These are phyloP conservation scores for Gymnobelideus leadbeateri DNA, from an alignment of 2,113 vertebrate species.

Conservation along the genomic window DNA sequence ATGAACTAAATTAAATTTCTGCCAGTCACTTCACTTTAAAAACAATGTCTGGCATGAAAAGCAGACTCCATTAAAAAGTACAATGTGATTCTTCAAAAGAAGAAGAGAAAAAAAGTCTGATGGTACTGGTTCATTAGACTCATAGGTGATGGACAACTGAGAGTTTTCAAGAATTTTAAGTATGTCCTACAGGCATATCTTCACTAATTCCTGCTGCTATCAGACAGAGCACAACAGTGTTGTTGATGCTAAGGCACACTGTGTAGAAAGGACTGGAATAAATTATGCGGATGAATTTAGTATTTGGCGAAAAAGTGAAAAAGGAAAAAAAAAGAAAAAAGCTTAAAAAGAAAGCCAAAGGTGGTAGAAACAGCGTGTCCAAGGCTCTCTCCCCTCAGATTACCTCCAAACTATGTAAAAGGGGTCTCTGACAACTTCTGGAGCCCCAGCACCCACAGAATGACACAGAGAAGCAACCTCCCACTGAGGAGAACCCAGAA, in stretches of 20 bases:
- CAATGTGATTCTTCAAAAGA: no score
- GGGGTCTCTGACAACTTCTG: no score
- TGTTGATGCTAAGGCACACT: not conserved
- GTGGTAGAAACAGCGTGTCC: no score
- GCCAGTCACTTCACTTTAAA: not conserved
- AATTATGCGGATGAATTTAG: not conserved
- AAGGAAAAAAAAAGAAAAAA: no score
- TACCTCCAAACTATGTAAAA: no score
- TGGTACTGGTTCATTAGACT: not conserved
- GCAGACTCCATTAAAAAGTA: not conserved
- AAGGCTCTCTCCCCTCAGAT: no score
- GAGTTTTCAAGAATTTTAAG: not conserved
- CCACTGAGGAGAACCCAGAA: no score
- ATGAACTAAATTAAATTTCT: not conserved
- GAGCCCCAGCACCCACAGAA: no score
- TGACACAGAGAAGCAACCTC: no score
- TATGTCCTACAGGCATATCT: not conserved
- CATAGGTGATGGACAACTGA: not conserved
- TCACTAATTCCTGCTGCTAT: not conserved
- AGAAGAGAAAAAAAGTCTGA: not conserved
- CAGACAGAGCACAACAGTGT: not conserved
- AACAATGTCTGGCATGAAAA: not conserved
- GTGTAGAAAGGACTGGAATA: not conserved
- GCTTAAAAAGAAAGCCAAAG: not conserved
- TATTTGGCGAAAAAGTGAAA: not conserved